Evolutionary conservation across 2,797 vertebrate species (phyloP), one percentile per base, ranked within the genome.

Genomic region (Pelodytes ibericus): DNA sequence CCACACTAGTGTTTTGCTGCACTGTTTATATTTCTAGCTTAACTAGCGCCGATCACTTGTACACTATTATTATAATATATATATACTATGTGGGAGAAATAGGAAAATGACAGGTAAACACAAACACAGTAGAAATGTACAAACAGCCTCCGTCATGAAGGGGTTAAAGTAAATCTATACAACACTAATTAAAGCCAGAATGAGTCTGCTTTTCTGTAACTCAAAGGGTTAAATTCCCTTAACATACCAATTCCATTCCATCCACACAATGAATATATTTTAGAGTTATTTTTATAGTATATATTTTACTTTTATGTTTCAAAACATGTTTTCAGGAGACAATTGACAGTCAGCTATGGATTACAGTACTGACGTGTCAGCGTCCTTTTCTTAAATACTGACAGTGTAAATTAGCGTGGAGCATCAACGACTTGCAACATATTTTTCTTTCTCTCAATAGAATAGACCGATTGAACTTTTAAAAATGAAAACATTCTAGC

Each of bases 251-350:
- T 39, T 31, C 30, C n/a, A 62, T 62, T 62, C 9, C 24, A 11
- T 75, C 13, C 31, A 26, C 56, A 33, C 33, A 59, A 75, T 83
- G 80, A 30, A 11, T 70, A 13, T 0, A 15, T 70, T 56, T 29
- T 65, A 80, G 77, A 63, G 41, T 2, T 84, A 76, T 81, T 88
- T 73, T 87, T 85, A 65, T 84, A 81, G 27, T 80, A 3, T 77
- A 39, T 81, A 79, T 83, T 83, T 36, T 82, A 53, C n/a, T 20
- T 13, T 29, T 27, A 11, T 82, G 76, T 79, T 44, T 75, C 31
- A 80, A 71, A 84, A 44, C 75, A 58, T 82, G 71, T 66, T 80
- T 70, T 33, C 71, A 61, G 56, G 26, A 29, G 56, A 24, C 60
- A 36, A 39, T 64, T 24, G 24, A 26, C 77, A 83, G 77, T 73